A percentile compares a stretch with the other conserved stretches of the same genome.
phyloP scores from a whole-genome alignment of 2,113 vertebrate species.

The Phylloscopus trochiloides region DNA sequence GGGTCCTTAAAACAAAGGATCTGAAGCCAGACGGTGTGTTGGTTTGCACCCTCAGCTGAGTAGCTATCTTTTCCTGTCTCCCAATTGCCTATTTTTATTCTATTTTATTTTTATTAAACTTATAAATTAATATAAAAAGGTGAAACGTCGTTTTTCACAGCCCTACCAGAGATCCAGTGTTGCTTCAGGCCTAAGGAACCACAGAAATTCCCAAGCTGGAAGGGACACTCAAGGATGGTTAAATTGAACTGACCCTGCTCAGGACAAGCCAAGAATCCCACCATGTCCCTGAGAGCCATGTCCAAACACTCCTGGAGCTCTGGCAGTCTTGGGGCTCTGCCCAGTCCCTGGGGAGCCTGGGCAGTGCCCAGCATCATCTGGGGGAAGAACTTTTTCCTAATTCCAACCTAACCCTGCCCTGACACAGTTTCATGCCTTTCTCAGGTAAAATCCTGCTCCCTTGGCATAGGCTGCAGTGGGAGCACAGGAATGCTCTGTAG shows the following conservation, averaged over 20 bases:
- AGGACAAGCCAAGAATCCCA: background rate
- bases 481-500: accelerated
- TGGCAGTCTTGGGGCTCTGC: accelerated
- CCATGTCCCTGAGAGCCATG: background rate
- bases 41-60: no score
- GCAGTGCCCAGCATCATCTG: accelerated
- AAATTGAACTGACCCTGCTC: background rate
- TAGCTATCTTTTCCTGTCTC: no score
- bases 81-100: no score
- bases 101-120: no score
- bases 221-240: background rate
- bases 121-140: no score
- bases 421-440: background rate
- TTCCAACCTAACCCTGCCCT: background rate
- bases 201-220: background rate
- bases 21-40: no score
- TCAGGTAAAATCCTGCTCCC: background rate
- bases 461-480: accelerated
- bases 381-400: no score
- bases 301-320: background rate
- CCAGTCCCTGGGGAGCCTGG: background rate
- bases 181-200: no score
- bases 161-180: accelerated
- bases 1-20: no score
- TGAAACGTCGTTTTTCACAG: no score